phyloP scores from a whole-genome alignment of 2,113 vertebrate genomes.

The Festucalex cinctus region DNA sequence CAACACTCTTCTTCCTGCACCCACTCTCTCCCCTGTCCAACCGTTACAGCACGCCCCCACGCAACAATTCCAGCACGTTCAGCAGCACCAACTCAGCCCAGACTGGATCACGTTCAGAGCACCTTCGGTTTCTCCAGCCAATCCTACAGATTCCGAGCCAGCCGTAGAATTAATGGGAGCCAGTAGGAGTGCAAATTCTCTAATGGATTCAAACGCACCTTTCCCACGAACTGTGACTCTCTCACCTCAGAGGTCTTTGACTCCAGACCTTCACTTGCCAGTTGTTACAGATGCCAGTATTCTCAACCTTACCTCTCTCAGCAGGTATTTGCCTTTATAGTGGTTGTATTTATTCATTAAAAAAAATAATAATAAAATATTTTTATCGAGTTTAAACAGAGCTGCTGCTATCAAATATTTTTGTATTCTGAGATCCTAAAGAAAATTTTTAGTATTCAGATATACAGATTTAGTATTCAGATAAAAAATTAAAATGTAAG shows the following conservation, averaged over 20 bases:
- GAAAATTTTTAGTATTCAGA: no score
- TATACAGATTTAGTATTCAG: no score
- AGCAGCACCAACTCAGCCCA: constrained; percentile 77
- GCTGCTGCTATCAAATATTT: no score
- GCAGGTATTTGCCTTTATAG: constrained; percentile 52
- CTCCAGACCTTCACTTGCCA: constrained; percentile 66
- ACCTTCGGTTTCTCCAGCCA: constrained; percentile 75
- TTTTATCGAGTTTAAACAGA: no score
- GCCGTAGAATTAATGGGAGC: constrained; percentile 76
- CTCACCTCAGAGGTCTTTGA: constrained; percentile 64
- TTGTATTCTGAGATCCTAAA: no score
- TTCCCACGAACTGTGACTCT: constrained; percentile 64
- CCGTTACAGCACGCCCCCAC: constrained; percentile 49
- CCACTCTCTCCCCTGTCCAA: constrained; percentile 43
- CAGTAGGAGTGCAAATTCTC: constrained; percentile 65
- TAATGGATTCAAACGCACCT: constrained; percentile 73
- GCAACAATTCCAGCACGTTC: constrained; percentile 67
- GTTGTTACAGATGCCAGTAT: constrained; percentile 72
- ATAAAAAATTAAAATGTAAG: no score
- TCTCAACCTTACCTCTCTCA: constrained; percentile 71
- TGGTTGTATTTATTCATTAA: not conserved
- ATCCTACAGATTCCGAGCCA: constrained; percentile 78
- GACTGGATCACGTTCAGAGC: constrained; percentile 84
- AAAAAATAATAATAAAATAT: no score
- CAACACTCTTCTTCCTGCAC: constrained; percentile 50